Conservation (phyloP, 2,888 invertebrate genomes). For the Stenoptilia bipunctidactyla region DNA sequence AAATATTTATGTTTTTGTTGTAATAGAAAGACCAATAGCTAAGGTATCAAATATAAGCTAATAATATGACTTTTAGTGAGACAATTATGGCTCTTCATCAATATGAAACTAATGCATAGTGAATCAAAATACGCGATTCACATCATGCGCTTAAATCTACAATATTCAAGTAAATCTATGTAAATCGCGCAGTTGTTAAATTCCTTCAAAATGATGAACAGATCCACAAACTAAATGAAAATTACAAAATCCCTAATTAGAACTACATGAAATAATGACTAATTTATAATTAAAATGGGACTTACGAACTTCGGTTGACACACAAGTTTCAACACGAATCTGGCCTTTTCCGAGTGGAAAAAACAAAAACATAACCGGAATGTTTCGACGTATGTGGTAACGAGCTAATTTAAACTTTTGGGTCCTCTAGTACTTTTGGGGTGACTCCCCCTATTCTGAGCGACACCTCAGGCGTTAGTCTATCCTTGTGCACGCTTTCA, state of each 20-base stretch:
- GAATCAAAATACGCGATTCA: background rate
- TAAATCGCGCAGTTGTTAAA: no score
- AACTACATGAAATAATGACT: conserved; percentile 25
- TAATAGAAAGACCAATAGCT: no score
- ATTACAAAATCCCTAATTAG: background rate
- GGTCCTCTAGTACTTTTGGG: conserved; percentile 41
- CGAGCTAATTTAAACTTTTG: conserved; percentile 72
- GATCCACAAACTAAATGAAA: no score
- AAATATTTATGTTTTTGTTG: no score
- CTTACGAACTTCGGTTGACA: conserved; percentile 21
- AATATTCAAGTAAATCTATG: background rate
- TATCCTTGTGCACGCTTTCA: conserved; percentile 23
- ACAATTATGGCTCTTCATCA: no score
- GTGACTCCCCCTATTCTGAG: conserved; percentile 16
- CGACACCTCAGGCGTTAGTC: conserved; percentile 52
- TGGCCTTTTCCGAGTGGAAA: conserved; percentile 57
- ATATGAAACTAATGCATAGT: no score
- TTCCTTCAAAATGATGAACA: no score
- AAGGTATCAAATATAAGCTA: no score
- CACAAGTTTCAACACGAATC: conserved; percentile 25
- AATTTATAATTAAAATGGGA: conserved; percentile 42
- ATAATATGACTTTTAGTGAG: no score
- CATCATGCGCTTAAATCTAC: background rate
- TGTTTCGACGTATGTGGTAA: conserved; percentile 58
- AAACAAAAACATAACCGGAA: conserved; percentile 58